A percentile compares a stretch with the other conserved stretches of the same genome.
Evolutionary conservation across 2,888 invertebrate genomes (phyloP).

Genomic region (Stictocephala bisonia): DNA sequence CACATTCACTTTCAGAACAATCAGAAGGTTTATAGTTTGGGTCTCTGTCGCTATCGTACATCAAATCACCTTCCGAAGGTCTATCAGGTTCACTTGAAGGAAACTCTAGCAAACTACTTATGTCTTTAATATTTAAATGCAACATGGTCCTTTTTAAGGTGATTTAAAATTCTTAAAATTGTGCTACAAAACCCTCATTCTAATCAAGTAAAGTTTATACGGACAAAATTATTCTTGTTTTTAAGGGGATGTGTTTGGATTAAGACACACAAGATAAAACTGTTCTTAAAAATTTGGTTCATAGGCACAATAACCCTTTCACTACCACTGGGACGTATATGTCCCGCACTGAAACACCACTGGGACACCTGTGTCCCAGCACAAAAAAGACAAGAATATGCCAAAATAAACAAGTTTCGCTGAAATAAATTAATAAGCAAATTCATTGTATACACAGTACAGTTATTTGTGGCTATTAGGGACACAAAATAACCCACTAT

Average conservation of each 20-base stretch:
- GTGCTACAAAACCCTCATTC: too few relatives aligned
- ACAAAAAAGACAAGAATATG: neutral
- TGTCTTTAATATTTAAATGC: neutral
- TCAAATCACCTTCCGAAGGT: constrained; percentile 23
- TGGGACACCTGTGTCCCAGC: neutral
- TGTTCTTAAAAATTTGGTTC: too few relatives aligned
- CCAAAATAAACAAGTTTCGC: neutral
- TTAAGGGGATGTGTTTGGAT: too few relatives aligned
- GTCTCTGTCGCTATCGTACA: constrained; percentile 22
- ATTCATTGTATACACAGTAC: too few relatives aligned
- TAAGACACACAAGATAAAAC: too few relatives aligned
- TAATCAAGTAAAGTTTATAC: too few relatives aligned
- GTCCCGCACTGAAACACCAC: neutral
- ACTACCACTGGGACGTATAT: constrained; percentile 14
- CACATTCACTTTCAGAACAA: constrained; percentile 23
- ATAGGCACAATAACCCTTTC: neutral
- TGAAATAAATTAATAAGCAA: too few relatives aligned
- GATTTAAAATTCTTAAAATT: too few relatives aligned
- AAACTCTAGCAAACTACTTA: neutral
- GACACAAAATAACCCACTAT: too few relatives aligned
- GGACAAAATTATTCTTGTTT: too few relatives aligned
- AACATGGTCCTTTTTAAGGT: neutral
- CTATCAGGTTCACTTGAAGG: constrained; percentile 16
- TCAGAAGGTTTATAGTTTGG: constrained; percentile 28
- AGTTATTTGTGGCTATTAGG: too few relatives aligned